Evolutionary conservation across 2,888 invertebrate species (phyloP), one percentile per base, ranked within the genome.

Genomic region (Syrphus vitripennis): DNA sequence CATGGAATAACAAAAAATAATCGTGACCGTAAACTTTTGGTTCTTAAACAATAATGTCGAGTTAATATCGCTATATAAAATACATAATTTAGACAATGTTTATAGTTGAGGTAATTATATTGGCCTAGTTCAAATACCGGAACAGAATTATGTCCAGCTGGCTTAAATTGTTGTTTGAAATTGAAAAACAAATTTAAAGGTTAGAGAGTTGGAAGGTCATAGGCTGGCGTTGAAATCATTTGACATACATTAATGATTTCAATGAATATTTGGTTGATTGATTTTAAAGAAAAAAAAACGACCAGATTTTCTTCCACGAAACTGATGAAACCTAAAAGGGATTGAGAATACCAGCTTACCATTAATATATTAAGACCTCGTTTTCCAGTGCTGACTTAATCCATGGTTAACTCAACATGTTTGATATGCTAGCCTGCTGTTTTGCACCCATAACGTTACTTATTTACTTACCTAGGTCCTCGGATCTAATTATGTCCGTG

Each of bases 21-120:
- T 76, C 69, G 76, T 81, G 80, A 76, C 69, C 75, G 61, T 76
- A 75, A 81, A 69, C 69, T 69, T n/a, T 76, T 81, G 21, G 75
- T 21, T 31, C 75, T 53, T 69, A 34, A 26, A 45, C 50, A 14
- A 37, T 65, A 65, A 69, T 42, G 75, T 26, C 2, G 24, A 50
- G 69, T 53, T 61, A 61, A 75, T n/a, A 24, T 34, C 16, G 45
- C 29, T 37, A 19, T 16, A 19, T 45, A 16, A 12, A 34, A 6
- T 26, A 37, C n/a, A 19, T 70, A n/a, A 34, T 26, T 48, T 34
- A 42, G 9, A 55, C 14, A 74, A 14, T 45, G 42, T 24, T 31
- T 24, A 4, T 48, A 21, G 65, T 26, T 34, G 14, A 19, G 26
- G 55, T 55, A 67, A 69, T 69, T 34, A 40, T 12, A 14, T 34